Base-by-base conservation (phyloP, 2,888 invertebrate genomes). In the Lochmaea capreae region DNA sequence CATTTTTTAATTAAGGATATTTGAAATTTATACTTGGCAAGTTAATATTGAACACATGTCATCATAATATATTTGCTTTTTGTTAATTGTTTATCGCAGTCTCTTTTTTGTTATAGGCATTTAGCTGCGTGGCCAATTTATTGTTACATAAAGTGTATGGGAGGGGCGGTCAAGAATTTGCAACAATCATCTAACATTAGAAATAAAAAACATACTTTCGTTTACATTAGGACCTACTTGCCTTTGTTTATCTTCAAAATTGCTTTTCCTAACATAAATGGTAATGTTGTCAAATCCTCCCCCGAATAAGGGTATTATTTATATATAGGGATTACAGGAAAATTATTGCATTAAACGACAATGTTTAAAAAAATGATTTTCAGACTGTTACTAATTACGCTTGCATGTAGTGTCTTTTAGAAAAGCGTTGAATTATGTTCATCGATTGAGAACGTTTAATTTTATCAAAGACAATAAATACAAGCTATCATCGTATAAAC, bases 81-180 rank as follows among this genome's bases (percentile, higher is more conserved):
- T 87, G 86, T 86, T 86, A 87, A 86, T 86, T 86, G 87, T 87
- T 86, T 86, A 87, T 87, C 87, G 88, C 88, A 88, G 88, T 87
- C 87, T 88, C 88, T 87, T 88, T 86, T 81, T 81, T 79, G 82
- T 82, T 80, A 74, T 81, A 79, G 83, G 83, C 83, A 80, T 79
- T 80, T 80, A 80, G 74, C 82, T 83, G 83, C 84, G 81, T 81
- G 83, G 83, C 79, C 79, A 74, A 76, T 67, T 75, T 26, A 65
- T 26, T 65, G 18, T 63, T 63, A 43, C 43, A 46, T 67, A 67
- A 67, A 67, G 33, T 67, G 67, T 49, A 39, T 59, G 49, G 33
- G 33, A 39, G 8, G 14, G 33, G 39, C 1, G 75, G 73, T 67
- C 61, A 54, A 76, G 75, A 76, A 76, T 76, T 76, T 76, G 73